These are phyloP conservation scores for Synodontis membranacea DNA, from an alignment of 2,113 vertebrate genomes.

Conservation along the genomic window DNA sequence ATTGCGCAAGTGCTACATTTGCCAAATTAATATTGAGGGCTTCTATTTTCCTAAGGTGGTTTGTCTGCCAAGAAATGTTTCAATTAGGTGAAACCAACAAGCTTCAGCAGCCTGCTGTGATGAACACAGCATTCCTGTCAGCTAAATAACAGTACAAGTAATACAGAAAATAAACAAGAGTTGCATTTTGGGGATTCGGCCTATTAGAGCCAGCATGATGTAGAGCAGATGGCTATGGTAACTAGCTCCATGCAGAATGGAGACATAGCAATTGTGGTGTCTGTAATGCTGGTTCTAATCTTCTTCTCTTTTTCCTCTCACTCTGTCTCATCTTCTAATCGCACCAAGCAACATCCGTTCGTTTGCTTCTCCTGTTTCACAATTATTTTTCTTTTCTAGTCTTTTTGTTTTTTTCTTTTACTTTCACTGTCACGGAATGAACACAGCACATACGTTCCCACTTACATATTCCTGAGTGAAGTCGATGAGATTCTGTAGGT, in stretches of 20 bases:
- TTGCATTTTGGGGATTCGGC: not conserved
- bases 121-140: not conserved
- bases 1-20: not conserved
- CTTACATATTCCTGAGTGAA: constrained; percentile 92
- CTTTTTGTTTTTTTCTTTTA: not conserved
- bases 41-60: not conserved
- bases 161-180: not conserved
- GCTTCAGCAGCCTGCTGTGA: not conserved
- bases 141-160: not conserved
- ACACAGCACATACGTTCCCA: constrained; percentile 14
- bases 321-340: not conserved
- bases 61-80: not conserved
- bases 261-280: not conserved
- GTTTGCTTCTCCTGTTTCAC: not conserved
- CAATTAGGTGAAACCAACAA: not conserved
- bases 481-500: constrained; percentile 90
- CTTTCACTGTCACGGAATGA: too few species aligned
- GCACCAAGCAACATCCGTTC: not conserved
- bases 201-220: not conserved
- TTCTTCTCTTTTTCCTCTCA: not conserved
- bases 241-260: not conserved
- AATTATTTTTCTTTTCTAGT: not conserved
- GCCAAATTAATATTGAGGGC: not conserved
- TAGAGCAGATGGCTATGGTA: not conserved
- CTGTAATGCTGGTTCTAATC: not conserved